Conservation (phyloP, 2,113 vertebrate species). For the Hydrochoerus hydrochaeris region DNA sequence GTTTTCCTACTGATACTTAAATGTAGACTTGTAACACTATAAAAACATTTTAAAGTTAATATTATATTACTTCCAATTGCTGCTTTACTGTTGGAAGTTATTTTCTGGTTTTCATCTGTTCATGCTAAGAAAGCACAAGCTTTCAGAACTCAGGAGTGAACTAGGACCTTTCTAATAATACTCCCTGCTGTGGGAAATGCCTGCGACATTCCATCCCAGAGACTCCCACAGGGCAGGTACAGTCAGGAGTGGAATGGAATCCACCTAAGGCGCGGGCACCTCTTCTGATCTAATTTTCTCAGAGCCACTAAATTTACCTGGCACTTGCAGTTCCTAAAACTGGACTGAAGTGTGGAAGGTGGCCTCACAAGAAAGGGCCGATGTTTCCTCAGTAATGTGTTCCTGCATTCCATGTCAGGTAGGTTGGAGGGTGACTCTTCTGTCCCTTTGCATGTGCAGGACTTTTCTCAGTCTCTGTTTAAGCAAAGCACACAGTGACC, state of each 20-base stretch:
- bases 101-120: constrained; percentile 48
- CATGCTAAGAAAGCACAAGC: constrained; percentile 40
- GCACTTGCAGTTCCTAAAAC: neutral
- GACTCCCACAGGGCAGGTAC: neutral
- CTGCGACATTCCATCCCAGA: neutral
- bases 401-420: neutral
- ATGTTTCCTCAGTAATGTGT: neutral
- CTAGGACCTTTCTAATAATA: neutral
- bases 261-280: neutral
- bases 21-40: constrained; percentile 59
- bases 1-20: constrained; percentile 58
- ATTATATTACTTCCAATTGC: constrained; percentile 36
- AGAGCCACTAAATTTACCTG: neutral
- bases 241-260: accelerated
- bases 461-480: neutral
- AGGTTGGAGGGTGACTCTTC: accelerated
- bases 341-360: neutral
- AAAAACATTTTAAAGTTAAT: constrained; percentile 38
- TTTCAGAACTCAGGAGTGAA: constrained; percentile 15
- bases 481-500: neutral
- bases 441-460: neutral
- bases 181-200: neutral
- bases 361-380: neutral
- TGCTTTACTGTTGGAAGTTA: neutral
- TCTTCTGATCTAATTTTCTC: neutral